These are phyloP conservation scores for Sialis fuliginosa DNA, from an alignment of 2,888 invertebrate genomes.

Conservation along the genomic window DNA sequence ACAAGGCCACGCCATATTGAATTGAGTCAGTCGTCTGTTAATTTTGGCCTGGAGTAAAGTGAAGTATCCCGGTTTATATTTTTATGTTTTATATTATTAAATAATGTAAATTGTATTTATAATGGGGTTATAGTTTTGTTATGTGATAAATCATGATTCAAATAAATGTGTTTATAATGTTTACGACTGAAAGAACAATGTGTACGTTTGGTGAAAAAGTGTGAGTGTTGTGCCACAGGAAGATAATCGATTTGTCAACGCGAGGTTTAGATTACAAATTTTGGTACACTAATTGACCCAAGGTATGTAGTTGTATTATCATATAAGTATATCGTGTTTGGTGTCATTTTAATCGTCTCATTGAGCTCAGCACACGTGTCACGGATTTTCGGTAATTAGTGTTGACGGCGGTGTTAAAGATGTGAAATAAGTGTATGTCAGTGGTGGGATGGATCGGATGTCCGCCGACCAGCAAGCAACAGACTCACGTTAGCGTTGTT, in stretches of 20 bases:
- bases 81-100: not conserved
- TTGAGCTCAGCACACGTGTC: slow-evolving; percentile 9
- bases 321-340: slow-evolving; percentile 21
- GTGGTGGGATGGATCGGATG: not conserved
- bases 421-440: too few species aligned
- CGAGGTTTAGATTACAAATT: slow-evolving; percentile 31
- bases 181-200: slow-evolving; percentile 14
- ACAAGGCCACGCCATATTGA: slow-evolving; percentile 39
- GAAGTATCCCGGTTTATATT: slow-evolving; percentile 7
- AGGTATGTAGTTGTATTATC: slow-evolving; percentile 24
- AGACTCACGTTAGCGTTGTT: not conserved
- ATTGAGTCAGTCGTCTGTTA: slow-evolving; percentile 38
- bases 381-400: not conserved
- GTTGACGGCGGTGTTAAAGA: too few species aligned
- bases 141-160: too few species aligned
- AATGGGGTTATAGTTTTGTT: too few species aligned
- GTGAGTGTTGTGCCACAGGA: slow-evolving; percentile 18
- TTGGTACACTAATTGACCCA: slow-evolving; percentile 31
- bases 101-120: too few species aligned
- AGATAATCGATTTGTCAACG: slow-evolving; percentile 37
- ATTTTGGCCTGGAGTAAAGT: slow-evolving; percentile 31
- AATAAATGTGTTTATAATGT: too few species aligned
- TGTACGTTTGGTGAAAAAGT: slow-evolving; percentile 11
- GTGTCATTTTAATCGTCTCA: slow-evolving; percentile 20
- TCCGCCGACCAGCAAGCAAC: not conserved